Evolutionary conservation across 2,113 vertebrate genomes (phyloP), one percentile per base, ranked within the genome.

Genomic region (Urocynchramus pylzowi): DNA sequence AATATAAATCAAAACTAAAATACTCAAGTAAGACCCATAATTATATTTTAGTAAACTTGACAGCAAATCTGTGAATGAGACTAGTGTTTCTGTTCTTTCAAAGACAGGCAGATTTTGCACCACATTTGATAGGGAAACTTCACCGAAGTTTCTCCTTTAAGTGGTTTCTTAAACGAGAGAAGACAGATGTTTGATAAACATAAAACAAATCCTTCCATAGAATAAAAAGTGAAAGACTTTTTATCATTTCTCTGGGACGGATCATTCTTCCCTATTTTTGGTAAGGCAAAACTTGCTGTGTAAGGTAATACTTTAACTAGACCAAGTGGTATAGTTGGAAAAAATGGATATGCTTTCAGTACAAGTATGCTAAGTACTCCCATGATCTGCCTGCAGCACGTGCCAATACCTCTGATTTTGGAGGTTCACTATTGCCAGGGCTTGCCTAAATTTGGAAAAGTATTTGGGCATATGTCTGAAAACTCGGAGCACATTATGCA

Each of bases 291-390:
- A 68, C 17, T 68, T 90, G 33, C 16, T 61, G 8, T 69, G 56
- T 68, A 91, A 91, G 26, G n/a, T 35, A 93, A 95, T 76, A 82
- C 35, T 63, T 90, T 61, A 93, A 83, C 79, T 69, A 85, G 49
- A 68, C 41, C 56, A 82, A 87, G 37, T 27, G 8, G 27, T 68
- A 82, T 71, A 68, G 18, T 27, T 84, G 53, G 26, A 64, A 53
- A 84, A 90, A 81, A 63, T 4, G 2, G 37, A 59, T 79, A 71
- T 26, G 11, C 31, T 74, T 92, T 74, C 92, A 76, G 28, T n/a
- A 47, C 24, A 52, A 41, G 23, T 24, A 30, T 37, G 17, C 37
- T 85, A 52, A 82, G 19, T 53, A 64, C n/a, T 87, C 79, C 41
- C 61, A 70, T 8, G 2, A 49, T 47, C 47, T 61, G 78, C 31